A percentile compares a stretch with the other conserved stretches of the same genome.
These are phyloP conservation scores for Blastomussa wellsi DNA, from an alignment of 92 coral and sea anemone species.

Conservation along the genomic window DNA sequence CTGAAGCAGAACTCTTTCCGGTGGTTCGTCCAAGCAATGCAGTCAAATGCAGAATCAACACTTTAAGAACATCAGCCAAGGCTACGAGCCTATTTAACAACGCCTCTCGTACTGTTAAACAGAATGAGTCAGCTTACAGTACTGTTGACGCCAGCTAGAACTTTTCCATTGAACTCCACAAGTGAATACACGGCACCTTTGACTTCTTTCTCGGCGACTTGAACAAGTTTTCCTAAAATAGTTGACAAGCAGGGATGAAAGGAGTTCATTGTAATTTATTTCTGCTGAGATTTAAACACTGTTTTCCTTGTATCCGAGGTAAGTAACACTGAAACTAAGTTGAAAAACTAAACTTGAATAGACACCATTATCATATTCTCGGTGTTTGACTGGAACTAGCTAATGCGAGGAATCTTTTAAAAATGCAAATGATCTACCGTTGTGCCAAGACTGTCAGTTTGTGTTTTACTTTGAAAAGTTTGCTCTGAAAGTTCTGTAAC, in stretches of 20 bases:
- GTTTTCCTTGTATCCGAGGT: neutral
- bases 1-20: neutral
- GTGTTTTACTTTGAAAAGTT: neutral
- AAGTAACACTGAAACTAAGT: neutral
- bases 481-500: neutral
- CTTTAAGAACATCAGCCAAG: neutral
- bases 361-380: too few relatives aligned
- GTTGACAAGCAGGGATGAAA: neutral
- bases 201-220: constrained; percentile 92
- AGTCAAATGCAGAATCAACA: neutral
- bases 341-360: too few relatives aligned
- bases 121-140: constrained; percentile 59
- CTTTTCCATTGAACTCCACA: constrained; percentile 92
- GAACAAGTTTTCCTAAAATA: constrained; percentile 81
- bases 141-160: constrained; percentile 95
- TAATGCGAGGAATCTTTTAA: too few relatives aligned
- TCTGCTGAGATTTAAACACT: neutral
- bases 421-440: neutral
- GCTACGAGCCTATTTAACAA: neutral
- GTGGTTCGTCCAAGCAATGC: neutral
- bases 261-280: neutral
- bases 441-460: neutral
- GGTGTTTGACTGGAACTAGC: too few relatives aligned
- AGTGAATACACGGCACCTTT: constrained; percentile 96
- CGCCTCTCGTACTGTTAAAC: neutral